phyloP scores from a whole-genome alignment of 2,797 vertebrate species.

The Tenualosa ilisha region DNA sequence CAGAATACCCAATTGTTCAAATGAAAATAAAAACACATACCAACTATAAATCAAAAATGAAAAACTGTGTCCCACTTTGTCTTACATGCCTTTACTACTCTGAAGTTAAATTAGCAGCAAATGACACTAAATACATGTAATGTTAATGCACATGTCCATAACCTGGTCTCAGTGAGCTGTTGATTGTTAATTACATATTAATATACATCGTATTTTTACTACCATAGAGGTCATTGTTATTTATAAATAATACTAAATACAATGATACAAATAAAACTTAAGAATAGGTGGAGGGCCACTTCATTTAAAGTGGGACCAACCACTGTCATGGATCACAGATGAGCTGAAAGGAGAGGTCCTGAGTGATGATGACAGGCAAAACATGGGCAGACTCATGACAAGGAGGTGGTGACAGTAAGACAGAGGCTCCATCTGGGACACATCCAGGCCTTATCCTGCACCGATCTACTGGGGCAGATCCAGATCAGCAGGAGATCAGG shows the following conservation, averaged over 20 bases:
- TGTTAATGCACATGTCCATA: not conserved
- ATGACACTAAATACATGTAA: not conserved
- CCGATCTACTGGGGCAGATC: not conserved
- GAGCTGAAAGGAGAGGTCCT: not conserved
- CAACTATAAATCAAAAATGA: not conserved
- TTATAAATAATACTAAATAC: not conserved
- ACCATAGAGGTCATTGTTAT: too few relatives aligned
- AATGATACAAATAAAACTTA: not conserved
- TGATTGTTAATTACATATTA: not conserved
- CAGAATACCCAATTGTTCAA: not conserved
- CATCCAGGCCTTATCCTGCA: not conserved
- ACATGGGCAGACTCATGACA: not conserved
- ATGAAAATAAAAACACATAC: not conserved
- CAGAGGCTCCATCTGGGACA: not conserved
- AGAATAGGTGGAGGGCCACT: not conserved
- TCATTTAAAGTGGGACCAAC: not conserved
- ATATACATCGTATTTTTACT: too few relatives aligned
- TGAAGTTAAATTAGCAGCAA: not conserved
- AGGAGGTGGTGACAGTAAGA: not conserved
- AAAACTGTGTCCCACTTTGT: not conserved
- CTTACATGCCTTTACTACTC: not conserved
- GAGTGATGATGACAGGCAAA: not conserved
- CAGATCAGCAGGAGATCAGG: too few relatives aligned
- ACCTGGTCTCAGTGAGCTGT: not conserved
- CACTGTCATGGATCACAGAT: not conserved